Evolutionary conservation across 2,113 vertebrate species (phyloP).

Genomic region (Ictidomys tridecemlineatus): DNA sequence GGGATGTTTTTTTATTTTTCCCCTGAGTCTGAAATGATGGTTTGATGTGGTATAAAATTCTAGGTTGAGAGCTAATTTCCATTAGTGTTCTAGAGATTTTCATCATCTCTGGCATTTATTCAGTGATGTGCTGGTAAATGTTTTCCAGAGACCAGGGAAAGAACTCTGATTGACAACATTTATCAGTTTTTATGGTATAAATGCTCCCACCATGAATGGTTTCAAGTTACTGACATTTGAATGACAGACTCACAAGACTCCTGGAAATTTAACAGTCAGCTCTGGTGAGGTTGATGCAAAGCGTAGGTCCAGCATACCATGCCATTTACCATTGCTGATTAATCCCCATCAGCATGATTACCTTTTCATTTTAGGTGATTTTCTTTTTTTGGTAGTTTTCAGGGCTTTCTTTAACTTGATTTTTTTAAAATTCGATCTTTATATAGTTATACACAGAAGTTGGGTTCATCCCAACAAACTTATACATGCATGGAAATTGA

Average conservation of each 20-base stretch:
- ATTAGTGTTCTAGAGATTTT: slow-evolving; percentile 21
- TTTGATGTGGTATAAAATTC: not conserved
- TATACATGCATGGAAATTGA: too few species aligned
- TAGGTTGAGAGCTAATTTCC: not conserved
- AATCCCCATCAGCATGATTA: not conserved
- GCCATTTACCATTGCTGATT: not conserved
- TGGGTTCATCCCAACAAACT: too few species aligned
- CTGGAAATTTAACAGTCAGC: not conserved
- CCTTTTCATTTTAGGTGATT: not conserved
- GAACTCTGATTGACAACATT: not conserved
- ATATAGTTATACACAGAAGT: too few species aligned
- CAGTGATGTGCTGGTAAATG: not conserved
- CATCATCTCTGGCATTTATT: not conserved
- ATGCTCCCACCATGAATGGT: not conserved
- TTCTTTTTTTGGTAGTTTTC: not conserved
- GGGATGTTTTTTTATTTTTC: not conserved
- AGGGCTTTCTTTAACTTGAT: not conserved
- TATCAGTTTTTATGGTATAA: not conserved
- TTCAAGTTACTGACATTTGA: not conserved
- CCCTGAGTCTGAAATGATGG: not conserved
- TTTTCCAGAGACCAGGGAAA: not conserved
- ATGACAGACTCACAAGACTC: not conserved
- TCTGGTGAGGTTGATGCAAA: not conserved
- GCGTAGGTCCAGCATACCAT: not conserved
- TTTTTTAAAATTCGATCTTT: too few species aligned